These are phyloP conservation scores for Perithous albicinctus DNA, from an alignment of 2,888 invertebrate genomes.

Conservation along the genomic window DNA sequence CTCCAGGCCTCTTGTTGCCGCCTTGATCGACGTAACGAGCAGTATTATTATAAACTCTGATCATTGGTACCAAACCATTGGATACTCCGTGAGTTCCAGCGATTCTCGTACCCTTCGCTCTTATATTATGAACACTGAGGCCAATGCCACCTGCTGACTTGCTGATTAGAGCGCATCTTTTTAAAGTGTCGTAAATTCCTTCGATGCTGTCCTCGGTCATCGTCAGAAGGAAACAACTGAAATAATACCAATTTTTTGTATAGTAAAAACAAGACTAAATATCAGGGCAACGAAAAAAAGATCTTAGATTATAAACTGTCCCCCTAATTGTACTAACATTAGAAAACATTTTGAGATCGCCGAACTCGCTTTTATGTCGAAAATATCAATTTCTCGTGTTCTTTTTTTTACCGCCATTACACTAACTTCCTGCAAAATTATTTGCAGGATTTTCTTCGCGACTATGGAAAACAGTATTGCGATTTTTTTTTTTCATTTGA, in stretches of 20 bases:
- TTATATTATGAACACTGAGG: constrained; percentile 97
- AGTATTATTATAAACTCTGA: constrained; percentile 97
- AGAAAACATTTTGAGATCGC: too few relatives aligned
- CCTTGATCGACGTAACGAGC: constrained; percentile 99
- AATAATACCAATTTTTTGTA: constrained; percentile 41
- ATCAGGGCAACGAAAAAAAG: too few relatives aligned
- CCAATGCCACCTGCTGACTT: constrained; percentile 99
- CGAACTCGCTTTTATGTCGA: too few relatives aligned
- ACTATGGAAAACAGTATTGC: too few relatives aligned
- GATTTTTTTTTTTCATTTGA: too few relatives aligned
- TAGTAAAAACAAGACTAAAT: background rate
- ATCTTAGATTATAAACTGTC: too few relatives aligned
- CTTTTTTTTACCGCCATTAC: too few relatives aligned
- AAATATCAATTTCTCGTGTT: too few relatives aligned
- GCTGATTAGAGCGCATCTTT: constrained; percentile 97
- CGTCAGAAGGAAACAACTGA: constrained; percentile 96
- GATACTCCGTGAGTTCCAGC: constrained; percentile 97
- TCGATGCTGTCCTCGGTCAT: constrained; percentile 98
- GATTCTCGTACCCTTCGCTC: constrained; percentile 96
- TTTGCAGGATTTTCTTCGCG: too few relatives aligned
- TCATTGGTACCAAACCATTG: constrained; percentile 98
- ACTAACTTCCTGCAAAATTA: too few relatives aligned
- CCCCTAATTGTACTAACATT: too few relatives aligned
- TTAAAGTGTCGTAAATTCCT: constrained; percentile 96
- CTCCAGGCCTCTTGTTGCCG: constrained; percentile 98